These are phyloP conservation scores for Phrynocephalus versicolor DNA, from an alignment of 2,113 vertebrate genomes.

Conservation along the genomic window DNA sequence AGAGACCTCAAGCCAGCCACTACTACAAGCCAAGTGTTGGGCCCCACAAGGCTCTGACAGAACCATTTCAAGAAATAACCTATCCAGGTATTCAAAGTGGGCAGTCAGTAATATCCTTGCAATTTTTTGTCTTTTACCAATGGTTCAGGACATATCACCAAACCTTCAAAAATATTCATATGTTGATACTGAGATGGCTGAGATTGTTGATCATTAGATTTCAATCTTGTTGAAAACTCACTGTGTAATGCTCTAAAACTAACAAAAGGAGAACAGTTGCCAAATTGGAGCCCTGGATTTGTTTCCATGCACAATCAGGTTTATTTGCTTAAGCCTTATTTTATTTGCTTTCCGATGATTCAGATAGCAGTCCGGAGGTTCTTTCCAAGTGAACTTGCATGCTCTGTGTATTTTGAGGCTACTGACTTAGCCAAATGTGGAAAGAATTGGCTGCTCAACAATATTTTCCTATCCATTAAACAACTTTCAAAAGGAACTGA, in stretches of 20 bases:
- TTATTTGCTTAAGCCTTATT: conserved; percentile 83
- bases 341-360: conserved; percentile 83
- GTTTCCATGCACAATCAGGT: conserved; percentile 76
- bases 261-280: conserved; percentile 73
- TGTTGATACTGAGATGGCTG: background rate
- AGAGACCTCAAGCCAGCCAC: too few species aligned
- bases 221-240: conserved; percentile 68
- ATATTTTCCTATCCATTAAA: conserved; percentile 74
- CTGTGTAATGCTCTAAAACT: conserved; percentile 67
- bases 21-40: too few species aligned
- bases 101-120: too few species aligned
- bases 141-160: too few species aligned
- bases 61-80: too few species aligned
- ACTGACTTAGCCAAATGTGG: conserved; percentile 67
- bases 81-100: too few species aligned
- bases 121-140: too few species aligned
- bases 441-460: conserved; percentile 74
- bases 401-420: conserved; percentile 75
- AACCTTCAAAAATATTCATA: too few species aligned
- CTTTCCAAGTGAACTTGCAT: conserved; percentile 74
- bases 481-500: conserved; percentile 75
- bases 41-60: too few species aligned
- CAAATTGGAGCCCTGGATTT: conserved; percentile 74
- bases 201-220: conserved; percentile 70
- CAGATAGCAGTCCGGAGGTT: conserved; percentile 78